These are phyloP conservation scores for Meandrusa payeni DNA, from an alignment of 2,888 invertebrate species.

Conservation along the genomic window DNA sequence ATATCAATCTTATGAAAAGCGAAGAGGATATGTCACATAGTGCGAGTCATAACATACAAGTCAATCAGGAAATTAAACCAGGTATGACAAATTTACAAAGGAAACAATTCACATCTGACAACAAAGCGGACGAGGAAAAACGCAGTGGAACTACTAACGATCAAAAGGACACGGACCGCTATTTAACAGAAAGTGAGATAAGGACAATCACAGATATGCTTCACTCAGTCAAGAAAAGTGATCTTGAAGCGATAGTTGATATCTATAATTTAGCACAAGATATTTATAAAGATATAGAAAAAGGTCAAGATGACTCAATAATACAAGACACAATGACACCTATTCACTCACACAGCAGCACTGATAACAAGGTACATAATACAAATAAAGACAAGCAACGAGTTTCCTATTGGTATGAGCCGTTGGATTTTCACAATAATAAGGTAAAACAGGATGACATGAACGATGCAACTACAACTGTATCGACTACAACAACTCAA, in stretches of 20 bases:
- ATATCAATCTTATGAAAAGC: conserved; percentile 22
- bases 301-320: conserved; percentile 32
- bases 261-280: conserved; percentile 69
- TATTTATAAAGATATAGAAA: conserved; percentile 62
- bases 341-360: conserved; percentile 21
- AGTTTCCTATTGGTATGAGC: conserved; percentile 51
- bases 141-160: background rate
- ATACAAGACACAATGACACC: conserved; percentile 32
- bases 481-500: conserved; percentile 27
- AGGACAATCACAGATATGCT: conserved; percentile 53
- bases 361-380: conserved; percentile 17
- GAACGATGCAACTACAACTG: conserved; percentile 32
- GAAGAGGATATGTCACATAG: conserved; percentile 29
- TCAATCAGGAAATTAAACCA: too few species aligned
- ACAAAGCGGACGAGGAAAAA: conserved; percentile 12
- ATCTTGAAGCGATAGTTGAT: conserved; percentile 65
- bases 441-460: conserved; percentile 36
- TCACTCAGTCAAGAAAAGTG: conserved; percentile 62
- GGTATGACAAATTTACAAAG: conserved; percentile 8
- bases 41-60: conserved; percentile 30
- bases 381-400: conserved; percentile 25
- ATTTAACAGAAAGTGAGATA: conserved; percentile 59
- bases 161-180: conserved; percentile 43
- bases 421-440: conserved; percentile 32
- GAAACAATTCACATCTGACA: conserved; percentile 19